These are phyloP conservation scores for Scatophagus argus DNA, from an alignment of 2,113 vertebrate species.

Conservation along the genomic window DNA sequence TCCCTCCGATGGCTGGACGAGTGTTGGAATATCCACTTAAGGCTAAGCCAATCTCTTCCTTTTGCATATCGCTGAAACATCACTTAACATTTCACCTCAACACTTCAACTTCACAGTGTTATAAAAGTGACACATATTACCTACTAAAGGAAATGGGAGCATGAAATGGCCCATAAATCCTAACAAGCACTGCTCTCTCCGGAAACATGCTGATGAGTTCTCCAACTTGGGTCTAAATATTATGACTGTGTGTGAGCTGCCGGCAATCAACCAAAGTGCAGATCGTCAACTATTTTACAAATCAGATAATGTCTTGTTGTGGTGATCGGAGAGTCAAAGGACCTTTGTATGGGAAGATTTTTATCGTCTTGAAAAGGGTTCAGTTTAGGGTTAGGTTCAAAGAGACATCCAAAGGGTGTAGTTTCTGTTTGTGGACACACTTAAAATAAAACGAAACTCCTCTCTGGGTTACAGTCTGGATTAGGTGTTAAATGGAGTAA, in stretches of 20 bases:
- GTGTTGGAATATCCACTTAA: slow-evolving; percentile 69
- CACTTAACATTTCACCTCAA: slow-evolving; percentile 80
- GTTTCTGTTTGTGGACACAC: too few relatives aligned
- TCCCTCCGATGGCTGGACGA: slow-evolving; percentile 46
- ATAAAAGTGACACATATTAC: slow-evolving; percentile 81
- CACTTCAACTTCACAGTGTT: slow-evolving; percentile 74
- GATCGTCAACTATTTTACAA: slow-evolving; percentile 49
- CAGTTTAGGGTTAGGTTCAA: background rate
- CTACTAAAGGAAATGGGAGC: slow-evolving; percentile 79
- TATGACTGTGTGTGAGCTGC: slow-evolving; percentile 52
- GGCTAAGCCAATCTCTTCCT: slow-evolving; percentile 68
- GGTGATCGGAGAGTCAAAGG: background rate
- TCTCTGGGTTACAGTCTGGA: background rate
- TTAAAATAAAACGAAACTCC: too few relatives aligned
- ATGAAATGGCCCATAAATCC: slow-evolving; percentile 74
- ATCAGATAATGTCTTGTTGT: slow-evolving; percentile 42
- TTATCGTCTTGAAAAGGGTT: background rate
- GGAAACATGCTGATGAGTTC: slow-evolving; percentile 73
- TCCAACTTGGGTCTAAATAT: slow-evolving; percentile 70
- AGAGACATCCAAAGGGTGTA: too few relatives aligned
- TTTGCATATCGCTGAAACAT: slow-evolving; percentile 75
- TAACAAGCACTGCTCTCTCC: slow-evolving; percentile 65
- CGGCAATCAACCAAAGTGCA: slow-evolving; percentile 70
- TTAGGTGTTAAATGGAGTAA: background rate
- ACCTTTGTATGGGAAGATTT: background rate